Evolutionary conservation across 2,113 vertebrate species (phyloP).

Genomic region (Spea multiplicata): DNA sequence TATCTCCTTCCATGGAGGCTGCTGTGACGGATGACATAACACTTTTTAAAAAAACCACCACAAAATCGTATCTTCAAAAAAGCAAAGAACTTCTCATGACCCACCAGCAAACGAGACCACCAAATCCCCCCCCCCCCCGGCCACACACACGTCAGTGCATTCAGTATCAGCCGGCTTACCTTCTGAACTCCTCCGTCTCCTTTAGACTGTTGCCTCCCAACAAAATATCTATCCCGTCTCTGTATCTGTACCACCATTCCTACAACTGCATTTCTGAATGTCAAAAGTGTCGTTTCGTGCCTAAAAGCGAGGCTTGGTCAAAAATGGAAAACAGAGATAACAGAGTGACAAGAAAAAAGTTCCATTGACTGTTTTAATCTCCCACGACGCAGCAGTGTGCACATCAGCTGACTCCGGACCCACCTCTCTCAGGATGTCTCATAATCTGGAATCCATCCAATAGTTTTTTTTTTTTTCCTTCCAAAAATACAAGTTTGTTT

Average conservation of each 20-base stretch:
- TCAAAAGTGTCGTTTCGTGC: neutral
- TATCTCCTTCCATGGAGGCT: too few relatives aligned
- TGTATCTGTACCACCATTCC: neutral
- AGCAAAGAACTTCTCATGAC: too few relatives aligned
- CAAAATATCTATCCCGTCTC: neutral
- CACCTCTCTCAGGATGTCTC: constrained; percentile 19
- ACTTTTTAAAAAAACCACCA: too few relatives aligned
- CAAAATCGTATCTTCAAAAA: too few relatives aligned
- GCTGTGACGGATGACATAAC: too few relatives aligned
- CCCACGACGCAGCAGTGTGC: constrained; percentile 10
- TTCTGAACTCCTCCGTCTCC: neutral
- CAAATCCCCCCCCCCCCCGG: too few relatives aligned
- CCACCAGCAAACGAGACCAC: too few relatives aligned
- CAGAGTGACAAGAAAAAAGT: neutral
- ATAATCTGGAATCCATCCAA: constrained; percentile 31
- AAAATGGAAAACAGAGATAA: neutral
- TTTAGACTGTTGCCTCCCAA: neutral
- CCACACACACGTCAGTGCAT: too few relatives aligned
- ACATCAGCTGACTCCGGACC: constrained; percentile 25
- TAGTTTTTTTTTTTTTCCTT: neutral
- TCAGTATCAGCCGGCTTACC: neutral
- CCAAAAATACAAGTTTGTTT: too few relatives aligned
- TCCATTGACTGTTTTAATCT: neutral
- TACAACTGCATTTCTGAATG: neutral
- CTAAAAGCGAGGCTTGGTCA: neutral